These are phyloP conservation scores for Chaetura pelagica DNA, from an alignment of 2,113 vertebrate genomes.

Conservation along the genomic window DNA sequence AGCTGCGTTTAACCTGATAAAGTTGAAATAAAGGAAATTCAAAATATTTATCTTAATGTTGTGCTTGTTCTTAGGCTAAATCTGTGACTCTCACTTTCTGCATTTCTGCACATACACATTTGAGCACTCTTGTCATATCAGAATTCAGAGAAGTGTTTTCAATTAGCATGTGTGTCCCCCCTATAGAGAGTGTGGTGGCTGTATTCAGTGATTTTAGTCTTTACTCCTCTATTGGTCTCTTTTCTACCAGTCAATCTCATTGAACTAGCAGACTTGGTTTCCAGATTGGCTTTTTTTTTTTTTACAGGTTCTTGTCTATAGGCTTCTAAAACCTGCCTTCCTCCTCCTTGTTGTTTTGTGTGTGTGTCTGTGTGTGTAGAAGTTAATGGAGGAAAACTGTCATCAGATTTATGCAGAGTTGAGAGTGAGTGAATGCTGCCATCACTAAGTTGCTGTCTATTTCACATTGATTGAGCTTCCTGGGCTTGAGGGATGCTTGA, in stretches of 20 bases:
- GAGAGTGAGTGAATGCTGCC: slow-evolving; percentile 24
- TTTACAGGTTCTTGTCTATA: background rate
- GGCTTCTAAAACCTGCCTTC: background rate
- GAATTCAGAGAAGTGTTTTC: background rate
- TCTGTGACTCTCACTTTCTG: background rate
- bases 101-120: background rate
- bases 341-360: background rate
- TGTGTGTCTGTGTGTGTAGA: background rate
- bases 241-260: background rate
- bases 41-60: background rate
- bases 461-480: slow-evolving; percentile 75
- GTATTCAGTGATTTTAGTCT: background rate
- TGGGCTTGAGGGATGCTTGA: slow-evolving; percentile 69
- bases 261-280: background rate
- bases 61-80: background rate
- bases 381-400: slow-evolving; percentile 46
- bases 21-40: background rate
- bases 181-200: background rate
- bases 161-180: too few species aligned
- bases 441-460: background rate
- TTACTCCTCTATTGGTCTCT: background rate
- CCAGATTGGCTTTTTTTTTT: background rate
- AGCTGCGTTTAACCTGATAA: background rate
- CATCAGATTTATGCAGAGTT: background rate
- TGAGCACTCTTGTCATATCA: background rate